Base-by-base conservation (phyloP, 2,113 vertebrate species). In the Microtus richardsoni region DNA sequence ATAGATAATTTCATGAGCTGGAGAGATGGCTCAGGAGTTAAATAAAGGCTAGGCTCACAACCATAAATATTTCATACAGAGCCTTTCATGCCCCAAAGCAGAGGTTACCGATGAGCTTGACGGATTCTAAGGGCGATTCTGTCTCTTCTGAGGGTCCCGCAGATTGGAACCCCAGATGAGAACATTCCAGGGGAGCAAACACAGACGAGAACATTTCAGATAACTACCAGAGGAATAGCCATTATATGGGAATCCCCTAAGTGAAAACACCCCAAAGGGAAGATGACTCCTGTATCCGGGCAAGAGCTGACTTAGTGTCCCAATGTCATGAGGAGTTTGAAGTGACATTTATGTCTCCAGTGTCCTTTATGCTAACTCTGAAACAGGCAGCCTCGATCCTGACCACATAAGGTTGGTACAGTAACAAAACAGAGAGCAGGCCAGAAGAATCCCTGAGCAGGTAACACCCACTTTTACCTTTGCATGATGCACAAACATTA, bases 281-380 rank as follows among this genome's bases (percentile, higher is more conserved):
- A 0, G 26, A 22, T 74, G 16, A 24, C 10, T 26, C 9, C 10
- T 7, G 14, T 2, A 73, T 4, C 36, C 36, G 13, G 5, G 0
- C 26, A 54, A 71, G 36, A 68, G 11, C 39, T 26, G 8, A 16
- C 7, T 77, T 68, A 39, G 36, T 54, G 16, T 11, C 3, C 22
- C 44, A 92, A 3, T 0, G 3, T 17, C 24, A 6, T 26, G 47
- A 90, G 80, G 8, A 28, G 60, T 78, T 71, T 22, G 26, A 83
- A 89, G 47, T 60, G 24, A 30, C n/a, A n/a, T n/a, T n/a, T n/a
- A n/a, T n/a, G n/a, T n/a, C 28, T 58, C 87, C 41, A 7, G 2
- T 49, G 41, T 88, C n/a, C 22, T 58, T 92, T 44, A 39, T 2
- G 5, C 4, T 47, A 73, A 16, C 24, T 83, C 49, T 71, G 52